Base-by-base conservation (phyloP, 2,888 invertebrate genomes). In the Drosophila pseudotakahashii region DNA sequence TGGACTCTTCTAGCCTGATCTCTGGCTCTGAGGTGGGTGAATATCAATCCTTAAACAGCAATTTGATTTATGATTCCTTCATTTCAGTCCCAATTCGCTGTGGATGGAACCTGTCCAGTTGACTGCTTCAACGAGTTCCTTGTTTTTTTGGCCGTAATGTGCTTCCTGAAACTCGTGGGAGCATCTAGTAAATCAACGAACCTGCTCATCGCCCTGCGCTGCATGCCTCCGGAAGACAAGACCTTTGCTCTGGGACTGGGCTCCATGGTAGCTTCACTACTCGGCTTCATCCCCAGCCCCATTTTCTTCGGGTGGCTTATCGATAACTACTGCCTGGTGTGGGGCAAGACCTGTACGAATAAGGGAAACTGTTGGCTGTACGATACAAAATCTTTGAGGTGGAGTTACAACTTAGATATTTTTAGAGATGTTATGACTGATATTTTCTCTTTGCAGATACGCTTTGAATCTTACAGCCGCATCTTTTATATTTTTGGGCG, bases 331-430 rank as follows among this genome's bases (percentile, higher is more conserved):
- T 96, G 95, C 81, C 89, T 95, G 48, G 94, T 95, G n/a, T 96
- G 95, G 95, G 95, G 95, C 5, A 94, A 94, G 88, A 95, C 94
- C 7, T 95, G 95, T 81, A 92, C 93, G 5, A 94, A 93, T 48
- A 94, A 93, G 51, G 95, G 95, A 61, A 95, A 95, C 82, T 96
- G 96, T 88, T 96, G 95, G 95, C 92, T 95, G 3, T 96, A 95
- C 89, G 94, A 95, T 82, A 94, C 94, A 13, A 93, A 93, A 77
- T 92, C 93, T 1, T 91, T 95, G 60, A 88, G 92, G 90, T 90
- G 76, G 47, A 10, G 7, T 7, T 1, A 16, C n/a, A 0, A 6
- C n/a, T 2, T 7, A 14, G n/a, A 34, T 16, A 13, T 47, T 34
- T 1, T 13, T 19, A 3, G 0, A n/a, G 3, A 13, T 3, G 0